Conservation (phyloP, 2,888 invertebrate species). For the Plebejus melissa region DNA sequence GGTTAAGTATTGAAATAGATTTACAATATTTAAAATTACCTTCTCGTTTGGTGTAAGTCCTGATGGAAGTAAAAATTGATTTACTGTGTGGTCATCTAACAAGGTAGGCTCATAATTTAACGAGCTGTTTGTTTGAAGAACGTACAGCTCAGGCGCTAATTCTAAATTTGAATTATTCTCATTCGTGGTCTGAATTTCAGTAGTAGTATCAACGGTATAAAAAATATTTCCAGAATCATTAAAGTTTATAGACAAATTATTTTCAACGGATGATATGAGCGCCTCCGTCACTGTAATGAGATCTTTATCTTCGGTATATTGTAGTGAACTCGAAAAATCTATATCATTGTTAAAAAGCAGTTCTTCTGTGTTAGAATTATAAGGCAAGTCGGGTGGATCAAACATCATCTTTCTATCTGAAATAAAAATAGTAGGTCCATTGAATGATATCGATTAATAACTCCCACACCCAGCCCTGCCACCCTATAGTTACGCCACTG, state of each 20-base stretch:
- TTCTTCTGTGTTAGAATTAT: slow-evolving; percentile 53
- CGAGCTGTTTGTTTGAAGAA: slow-evolving; percentile 55
- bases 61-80: slow-evolving; percentile 65
- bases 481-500: no score
- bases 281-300: slow-evolving; percentile 44
- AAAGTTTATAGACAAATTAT: slow-evolving; percentile 53
- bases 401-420: slow-evolving; percentile 59
- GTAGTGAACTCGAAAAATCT: slow-evolving; percentile 33
- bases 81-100: slow-evolving; percentile 67
- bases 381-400: slow-evolving; percentile 70
- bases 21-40: slow-evolving; percentile 39
- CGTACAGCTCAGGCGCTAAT: slow-evolving; percentile 47
- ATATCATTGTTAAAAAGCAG: slow-evolving; percentile 51
- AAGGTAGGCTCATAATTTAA: slow-evolving; percentile 62
- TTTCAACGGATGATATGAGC: slow-evolving; percentile 49
- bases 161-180: not conserved
- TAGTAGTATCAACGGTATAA: slow-evolving; percentile 47
- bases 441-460: no score
- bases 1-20: no score
- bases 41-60: slow-evolving; percentile 48
- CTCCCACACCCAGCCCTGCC: no score
- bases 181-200: slow-evolving; percentile 21
- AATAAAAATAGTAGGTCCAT: slow-evolving; percentile 27
- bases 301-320: slow-evolving; percentile 39
- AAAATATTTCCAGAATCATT: slow-evolving; percentile 58